Evolutionary conservation across 1,140 invertebrate genomes (phyloP).

Genomic region (Trichonephila clavipes): DNA sequence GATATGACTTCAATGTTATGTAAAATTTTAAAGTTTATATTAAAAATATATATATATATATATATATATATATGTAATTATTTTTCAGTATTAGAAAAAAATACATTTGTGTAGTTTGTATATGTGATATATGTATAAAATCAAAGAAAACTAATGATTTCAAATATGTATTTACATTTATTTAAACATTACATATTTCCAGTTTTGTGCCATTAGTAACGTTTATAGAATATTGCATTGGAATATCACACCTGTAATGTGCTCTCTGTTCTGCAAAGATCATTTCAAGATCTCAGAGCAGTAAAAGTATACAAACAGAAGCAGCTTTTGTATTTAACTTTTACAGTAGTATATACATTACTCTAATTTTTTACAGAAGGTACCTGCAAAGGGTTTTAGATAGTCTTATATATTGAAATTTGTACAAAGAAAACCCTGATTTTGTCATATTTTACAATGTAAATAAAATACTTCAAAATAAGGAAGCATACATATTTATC

Average conservation of each 20-base stretch:
- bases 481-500: too few species aligned
- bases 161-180: constrained; percentile 75
- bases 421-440: not conserved
- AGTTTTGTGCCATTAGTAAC: constrained; percentile 66
- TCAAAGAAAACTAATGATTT: constrained; percentile 31
- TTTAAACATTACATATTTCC: constrained; percentile 67
- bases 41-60: too few species aligned
- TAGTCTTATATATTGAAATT: not conserved
- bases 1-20: too few species aligned
- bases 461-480: not conserved
- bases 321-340: constrained; percentile 54
- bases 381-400: constrained; percentile 46
- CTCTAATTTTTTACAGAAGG: constrained; percentile 55
- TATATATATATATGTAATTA: too few species aligned
- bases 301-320: constrained; percentile 63
- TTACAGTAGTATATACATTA: constrained; percentile 63
- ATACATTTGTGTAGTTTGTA: too few species aligned
- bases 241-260: constrained; percentile 69
- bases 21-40: too few species aligned
- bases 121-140: not conserved
- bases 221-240: constrained; percentile 74
- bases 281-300: constrained; percentile 41
- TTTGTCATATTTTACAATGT: not conserved
- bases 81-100: too few species aligned
- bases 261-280: constrained; percentile 30